Conservation (phyloP, 2,113 vertebrate species). For the Procavia capensis region DNA sequence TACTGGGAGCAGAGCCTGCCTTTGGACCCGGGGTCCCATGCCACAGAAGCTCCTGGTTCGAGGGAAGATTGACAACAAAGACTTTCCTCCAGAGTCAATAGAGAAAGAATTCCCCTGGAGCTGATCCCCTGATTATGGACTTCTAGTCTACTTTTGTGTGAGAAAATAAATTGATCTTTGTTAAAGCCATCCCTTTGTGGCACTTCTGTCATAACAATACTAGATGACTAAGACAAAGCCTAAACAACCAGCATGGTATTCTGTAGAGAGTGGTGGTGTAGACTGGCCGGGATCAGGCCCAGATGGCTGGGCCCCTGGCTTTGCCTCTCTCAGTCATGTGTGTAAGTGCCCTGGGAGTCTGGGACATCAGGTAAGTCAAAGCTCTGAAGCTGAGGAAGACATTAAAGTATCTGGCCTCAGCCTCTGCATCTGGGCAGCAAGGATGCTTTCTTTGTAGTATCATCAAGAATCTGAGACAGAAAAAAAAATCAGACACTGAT, state of each 20-base stretch:
- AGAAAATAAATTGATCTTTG: too few relatives aligned
- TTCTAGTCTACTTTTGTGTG: too few relatives aligned
- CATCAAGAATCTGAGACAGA: not conserved
- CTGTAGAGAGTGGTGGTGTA: not conserved
- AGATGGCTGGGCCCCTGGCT: not conserved
- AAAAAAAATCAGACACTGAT: not conserved
- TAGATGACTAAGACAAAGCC: not conserved
- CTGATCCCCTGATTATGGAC: too few relatives aligned
- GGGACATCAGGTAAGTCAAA: not conserved
- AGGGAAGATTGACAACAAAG: too few relatives aligned
- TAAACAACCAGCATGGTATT: not conserved
- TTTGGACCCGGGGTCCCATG: too few relatives aligned
- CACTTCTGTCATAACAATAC: too few relatives aligned
- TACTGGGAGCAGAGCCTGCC: too few relatives aligned
- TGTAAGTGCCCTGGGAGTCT: not conserved
- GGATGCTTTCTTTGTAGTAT: not conserved
- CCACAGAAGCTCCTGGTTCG: too few relatives aligned
- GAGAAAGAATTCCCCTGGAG: too few relatives aligned
- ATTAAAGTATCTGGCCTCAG: not conserved
- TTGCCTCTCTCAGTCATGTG: not conserved
- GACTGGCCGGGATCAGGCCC: not conserved
- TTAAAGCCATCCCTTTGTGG: too few relatives aligned
- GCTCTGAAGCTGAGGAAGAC: not conserved
- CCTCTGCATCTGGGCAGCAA: not conserved
- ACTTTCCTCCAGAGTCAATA: too few relatives aligned